Evolutionary conservation across 2,113 vertebrate species (phyloP).

Genomic region (Butorides virescens): DNA sequence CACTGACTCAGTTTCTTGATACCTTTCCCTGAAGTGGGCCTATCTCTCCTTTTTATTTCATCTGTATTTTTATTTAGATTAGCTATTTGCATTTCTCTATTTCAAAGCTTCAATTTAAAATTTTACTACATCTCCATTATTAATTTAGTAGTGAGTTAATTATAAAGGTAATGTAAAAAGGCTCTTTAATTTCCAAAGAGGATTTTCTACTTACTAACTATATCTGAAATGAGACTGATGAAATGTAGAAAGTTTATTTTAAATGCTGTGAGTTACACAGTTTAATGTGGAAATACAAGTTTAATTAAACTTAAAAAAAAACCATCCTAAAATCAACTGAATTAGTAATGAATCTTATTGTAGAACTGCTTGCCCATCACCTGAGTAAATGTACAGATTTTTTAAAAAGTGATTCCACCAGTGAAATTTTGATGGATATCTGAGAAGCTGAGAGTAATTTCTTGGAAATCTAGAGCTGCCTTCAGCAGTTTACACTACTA

Average conservation of each 20-base stretch:
- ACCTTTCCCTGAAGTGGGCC: neutral
- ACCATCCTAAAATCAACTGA: neutral
- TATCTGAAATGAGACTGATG: neutral
- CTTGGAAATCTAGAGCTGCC: neutral
- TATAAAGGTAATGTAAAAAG: conserved; percentile 21
- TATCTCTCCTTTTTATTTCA: neutral
- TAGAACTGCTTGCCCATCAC: neutral
- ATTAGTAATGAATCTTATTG: neutral
- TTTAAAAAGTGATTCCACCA: neutral
- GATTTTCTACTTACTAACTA: conserved; percentile 34
- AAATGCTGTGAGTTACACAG: neutral
- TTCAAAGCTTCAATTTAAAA: conserved; percentile 17
- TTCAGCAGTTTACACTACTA: neutral
- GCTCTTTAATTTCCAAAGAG: conserved; percentile 14
- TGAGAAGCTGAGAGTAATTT: neutral
- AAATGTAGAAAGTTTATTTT: neutral
- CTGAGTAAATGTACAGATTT: neutral
- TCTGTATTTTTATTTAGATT: conserved; percentile 14
- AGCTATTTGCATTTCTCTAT: conserved; percentile 14
- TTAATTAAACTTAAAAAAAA: conserved; percentile 21
- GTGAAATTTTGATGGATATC: neutral
- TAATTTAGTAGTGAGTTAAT: conserved; percentile 47
- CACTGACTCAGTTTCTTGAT: neutral
- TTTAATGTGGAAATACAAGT: neutral
- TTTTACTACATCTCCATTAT: neutral